A percentile compares a stretch with the other conserved stretches of the same genome.
These are phyloP conservation scores for Cosmia trapezina DNA, from an alignment of 2,888 invertebrate genomes.

Conservation along the genomic window DNA sequence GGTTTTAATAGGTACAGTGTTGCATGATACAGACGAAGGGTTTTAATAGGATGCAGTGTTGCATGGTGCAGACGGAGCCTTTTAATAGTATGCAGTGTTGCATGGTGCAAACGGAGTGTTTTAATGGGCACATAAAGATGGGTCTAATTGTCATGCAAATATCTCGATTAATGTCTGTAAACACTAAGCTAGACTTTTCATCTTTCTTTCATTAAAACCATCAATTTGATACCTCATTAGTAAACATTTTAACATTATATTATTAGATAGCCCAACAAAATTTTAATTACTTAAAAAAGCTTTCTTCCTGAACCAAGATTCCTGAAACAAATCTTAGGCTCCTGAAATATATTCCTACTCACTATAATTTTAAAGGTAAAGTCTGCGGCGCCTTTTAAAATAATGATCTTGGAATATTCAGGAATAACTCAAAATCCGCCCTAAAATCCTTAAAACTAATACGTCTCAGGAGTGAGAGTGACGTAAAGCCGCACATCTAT, in stretches of 20 bases:
- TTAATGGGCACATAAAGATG: too few species aligned
- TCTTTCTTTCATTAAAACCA: not conserved
- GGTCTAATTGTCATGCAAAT: too few species aligned
- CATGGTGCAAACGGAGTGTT: too few species aligned
- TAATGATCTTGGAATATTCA: constrained; percentile 58
- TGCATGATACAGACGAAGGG: too few species aligned
- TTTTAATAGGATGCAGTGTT: too few species aligned
- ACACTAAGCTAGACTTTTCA: too few species aligned
- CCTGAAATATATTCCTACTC: constrained; percentile 31
- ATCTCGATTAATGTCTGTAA: too few species aligned
- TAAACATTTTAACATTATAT: constrained; percentile 2
- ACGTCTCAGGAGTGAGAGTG: constrained; percentile 51
- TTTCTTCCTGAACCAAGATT: not conserved
- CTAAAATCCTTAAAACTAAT: constrained; percentile 59
- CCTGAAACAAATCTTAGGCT: constrained; percentile 6
- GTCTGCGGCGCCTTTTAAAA: constrained; percentile 48
- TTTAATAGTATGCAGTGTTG: too few species aligned
- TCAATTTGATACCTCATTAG: not conserved
- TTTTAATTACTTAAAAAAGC: constrained; percentile 16
- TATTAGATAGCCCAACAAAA: not conserved
- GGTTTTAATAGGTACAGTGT: too few species aligned
- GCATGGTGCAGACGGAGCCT: too few species aligned
- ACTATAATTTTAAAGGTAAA: constrained; percentile 31
- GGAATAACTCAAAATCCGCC: constrained; percentile 49
- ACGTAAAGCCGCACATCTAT: constrained; percentile 55